Base-by-base conservation (phyloP, 1,140 invertebrate genomes). In the Ostrea edulis region DNA sequence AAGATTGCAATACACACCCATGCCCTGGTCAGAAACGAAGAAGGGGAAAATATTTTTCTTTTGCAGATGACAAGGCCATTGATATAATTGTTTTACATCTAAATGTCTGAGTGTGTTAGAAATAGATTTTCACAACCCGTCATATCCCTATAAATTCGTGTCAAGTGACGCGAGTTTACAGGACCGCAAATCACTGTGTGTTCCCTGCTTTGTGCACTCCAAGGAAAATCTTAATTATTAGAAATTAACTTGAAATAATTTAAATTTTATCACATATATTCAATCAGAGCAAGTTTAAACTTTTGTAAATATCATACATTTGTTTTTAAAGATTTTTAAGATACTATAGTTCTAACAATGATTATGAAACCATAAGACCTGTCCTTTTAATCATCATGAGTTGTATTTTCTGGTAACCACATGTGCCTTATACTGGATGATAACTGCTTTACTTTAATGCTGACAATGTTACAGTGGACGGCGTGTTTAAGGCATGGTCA, bases 401-500 rank as follows among this genome's bases (percentile, higher is more conserved):
- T n/a, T n/a, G n/a, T 62, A 20, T n/a, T 62, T 17, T 62, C 12
- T 17, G 58, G 12, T 62, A n/a, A 20, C 17, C n/a, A 35, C 35
- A 82, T 51, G 12, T 35, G 35, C 5, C 35, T 35, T 1, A 44
- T 44, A 44, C 35, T 44, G 35, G 35, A 44, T 44, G 35, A 44
- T 44, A 44, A 44, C 51, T 29, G 51, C n/a, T 9, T 55, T 54
- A 54, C 29, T 17, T 84, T 55, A 29, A 53, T 8, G 82, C 55
- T 55, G 82, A 84, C 55, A 55, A 84, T 84, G 82, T 55, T 55
- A 84, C 52, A 94, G 94, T 93, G 51, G 93, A 94, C 88, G 93
- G 94, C 35, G 84, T 89, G 12, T 94, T 92, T 91, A 58, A 55
- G 71, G 85, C 86, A 7, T 97, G 87, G 96, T 96, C 5, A 96